Evolutionary conservation across 1,140 invertebrate genomes (phyloP).

Genomic region (Solenopsis fugax): DNA sequence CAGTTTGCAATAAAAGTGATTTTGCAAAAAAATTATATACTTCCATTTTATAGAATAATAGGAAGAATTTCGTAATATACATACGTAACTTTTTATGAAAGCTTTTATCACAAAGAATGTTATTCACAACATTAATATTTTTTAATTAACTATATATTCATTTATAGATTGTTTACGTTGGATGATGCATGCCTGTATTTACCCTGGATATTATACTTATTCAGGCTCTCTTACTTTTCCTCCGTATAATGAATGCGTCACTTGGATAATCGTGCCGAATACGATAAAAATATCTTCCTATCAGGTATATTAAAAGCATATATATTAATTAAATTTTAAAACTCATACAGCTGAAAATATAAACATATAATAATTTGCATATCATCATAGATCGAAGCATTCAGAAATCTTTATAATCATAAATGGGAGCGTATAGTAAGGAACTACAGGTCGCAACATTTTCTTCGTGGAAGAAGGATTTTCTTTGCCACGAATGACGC

Average conservation of each 20-base stretch:
- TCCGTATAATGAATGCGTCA: conserved; percentile 90
- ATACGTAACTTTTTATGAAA: background rate
- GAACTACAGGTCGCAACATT: conserved; percentile 71
- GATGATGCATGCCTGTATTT: conserved; percentile 66
- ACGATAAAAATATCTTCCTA: conserved; percentile 90
- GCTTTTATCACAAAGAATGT: background rate
- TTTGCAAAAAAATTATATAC: background rate
- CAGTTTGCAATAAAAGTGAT: background rate
- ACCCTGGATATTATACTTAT: conserved; percentile 88
- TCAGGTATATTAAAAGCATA: conserved; percentile 87
- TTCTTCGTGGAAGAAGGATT: conserved; percentile 69
- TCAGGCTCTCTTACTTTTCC: conserved; percentile 91
- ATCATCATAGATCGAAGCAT: conserved; percentile 67
- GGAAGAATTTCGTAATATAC: conserved; percentile 9
- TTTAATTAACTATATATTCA: background rate
- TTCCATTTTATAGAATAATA: background rate
- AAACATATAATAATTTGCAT: conserved; percentile 64
- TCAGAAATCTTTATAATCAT: conserved; percentile 64
- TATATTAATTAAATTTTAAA: conserved; percentile 64
- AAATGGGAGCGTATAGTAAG: conserved; percentile 60
- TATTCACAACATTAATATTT: background rate
- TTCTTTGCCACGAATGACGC: conserved; percentile 55
- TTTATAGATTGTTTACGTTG: conserved; percentile 73
- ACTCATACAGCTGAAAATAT: background rate
- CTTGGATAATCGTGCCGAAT: conserved; percentile 91